Conservation (phyloP, 2,888 invertebrate genomes). For the Andrena bicolor region DNA sequence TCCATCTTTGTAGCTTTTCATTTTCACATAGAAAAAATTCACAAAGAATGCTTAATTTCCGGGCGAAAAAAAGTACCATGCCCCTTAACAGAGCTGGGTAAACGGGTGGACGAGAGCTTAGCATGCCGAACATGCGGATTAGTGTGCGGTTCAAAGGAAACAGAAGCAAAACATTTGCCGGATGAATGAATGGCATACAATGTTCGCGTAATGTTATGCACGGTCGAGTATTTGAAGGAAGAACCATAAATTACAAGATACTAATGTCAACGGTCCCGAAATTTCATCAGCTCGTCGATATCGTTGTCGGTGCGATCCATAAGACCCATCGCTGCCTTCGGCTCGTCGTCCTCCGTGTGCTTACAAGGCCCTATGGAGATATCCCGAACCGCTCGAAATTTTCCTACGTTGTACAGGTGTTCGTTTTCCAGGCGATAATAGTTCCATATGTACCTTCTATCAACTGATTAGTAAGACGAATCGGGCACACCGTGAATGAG, state of each 20-base stretch:
- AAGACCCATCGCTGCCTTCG: conserved; percentile 43
- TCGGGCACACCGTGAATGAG: conserved; percentile 43
- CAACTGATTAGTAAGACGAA: conserved; percentile 66
- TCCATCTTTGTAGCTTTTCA: too few species aligned
- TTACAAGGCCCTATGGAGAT: conserved; percentile 87
- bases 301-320: conserved; percentile 55
- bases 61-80: not conserved
- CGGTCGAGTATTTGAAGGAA: conserved; percentile 12
- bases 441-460: conserved; percentile 89
- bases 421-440: conserved; percentile 91
- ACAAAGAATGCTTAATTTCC: too few species aligned
- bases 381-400: conserved; percentile 90
- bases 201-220: not conserved
- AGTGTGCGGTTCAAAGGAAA: conserved; percentile 23
- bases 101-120: not conserved
- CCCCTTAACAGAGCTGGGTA: not conserved
- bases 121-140: conserved; percentile 41
- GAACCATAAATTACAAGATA: conserved; percentile 60
- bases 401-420: conserved; percentile 90
- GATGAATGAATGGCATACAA: not conserved
- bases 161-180: conserved; percentile 1
- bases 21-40: too few species aligned
- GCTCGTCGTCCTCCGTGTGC: conserved; percentile 42
- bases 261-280: conserved; percentile 43
- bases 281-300: conserved; percentile 36